A percentile compares a stretch with the other conserved stretches of the same genome.
Conservation (phyloP, 2,888 invertebrate species). For the Troilus luridus region DNA sequence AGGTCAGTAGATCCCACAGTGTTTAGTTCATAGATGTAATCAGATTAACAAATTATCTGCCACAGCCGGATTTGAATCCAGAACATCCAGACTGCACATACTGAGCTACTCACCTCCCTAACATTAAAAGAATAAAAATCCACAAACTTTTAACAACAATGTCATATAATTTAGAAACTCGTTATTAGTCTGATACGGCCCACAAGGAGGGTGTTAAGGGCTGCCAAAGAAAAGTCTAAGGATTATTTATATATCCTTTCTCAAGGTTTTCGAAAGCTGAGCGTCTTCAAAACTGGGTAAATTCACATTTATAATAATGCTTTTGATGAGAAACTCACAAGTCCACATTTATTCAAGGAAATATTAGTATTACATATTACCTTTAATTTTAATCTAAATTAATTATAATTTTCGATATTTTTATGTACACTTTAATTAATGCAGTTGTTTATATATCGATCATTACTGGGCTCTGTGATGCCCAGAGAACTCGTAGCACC, state of each 20-base stretch:
- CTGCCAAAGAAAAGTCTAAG: not conserved
- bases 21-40: no score
- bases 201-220: not conserved
- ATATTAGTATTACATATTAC: not conserved
- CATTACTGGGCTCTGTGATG: no score
- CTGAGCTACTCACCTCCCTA: no score
- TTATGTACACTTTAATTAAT: no score
- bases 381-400: no score
- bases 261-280: not conserved
- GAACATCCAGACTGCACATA: no score
- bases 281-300: not conserved
- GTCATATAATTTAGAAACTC: not conserved
- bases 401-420: no score
- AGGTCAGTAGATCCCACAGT: no score
- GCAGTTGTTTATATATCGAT: no score
- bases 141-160: not conserved
- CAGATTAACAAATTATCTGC: no score
- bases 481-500: no score
- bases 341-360: not conserved
- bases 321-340: not conserved
- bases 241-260: slow-evolving; percentile 14
- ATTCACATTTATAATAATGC: not conserved
- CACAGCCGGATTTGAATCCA: no score
- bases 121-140: not conserved
- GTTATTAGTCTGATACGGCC: not conserved